Base-by-base conservation (phyloP, 2,888 invertebrate species). In the Hyposoter dolosus region DNA sequence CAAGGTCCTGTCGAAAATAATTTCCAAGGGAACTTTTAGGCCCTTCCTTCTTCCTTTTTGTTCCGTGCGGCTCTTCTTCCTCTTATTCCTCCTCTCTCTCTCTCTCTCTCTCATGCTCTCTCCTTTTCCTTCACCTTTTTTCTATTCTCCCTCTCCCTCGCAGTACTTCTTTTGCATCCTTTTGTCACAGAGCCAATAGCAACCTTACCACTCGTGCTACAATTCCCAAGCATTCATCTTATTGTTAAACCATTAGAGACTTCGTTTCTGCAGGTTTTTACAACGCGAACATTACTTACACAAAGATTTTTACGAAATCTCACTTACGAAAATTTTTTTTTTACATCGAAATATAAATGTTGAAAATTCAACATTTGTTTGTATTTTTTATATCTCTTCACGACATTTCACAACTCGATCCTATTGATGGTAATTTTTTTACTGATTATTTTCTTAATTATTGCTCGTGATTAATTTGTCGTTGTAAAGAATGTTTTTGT, bases 31-130 rank as follows among this genome's bases (percentile, higher is more conserved):
- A 47, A 82, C 56, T 71, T 40, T 53, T 84, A 45, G 65, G 35
- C 72, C 74, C 72, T 80, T 43, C 45, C 65, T 75, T 71, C 74
- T 56, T 68, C 43, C 72, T 81, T 83, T 53, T 83, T 77, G 53
- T 84, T 82, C 74, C 45, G 28, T 23, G 65, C 53, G 28, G n/a
- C 63, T 78, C 75, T 75, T 75, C 68, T 82, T 77, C 19, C 66
- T 43, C 71, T 28, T 68, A 43, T 53, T n/a, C 53, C 35, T 82
- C 60, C 17, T 56, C 32, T 65, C 17, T 71, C 28, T 65, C 17
- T 56, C 23, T 65, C 17, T 71, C 53, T 72, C 60, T 35, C 35
- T 50, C 71, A 15, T 19, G 60, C 66, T 66, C 32, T 53, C 32
- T 71, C 63, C 71, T 60, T 69, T 75, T 43, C 35, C 45, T 15